These are phyloP conservation scores for Corythoichthys haematopterus DNA, from an alignment of 2,113 vertebrate species.

Conservation along the genomic window DNA sequence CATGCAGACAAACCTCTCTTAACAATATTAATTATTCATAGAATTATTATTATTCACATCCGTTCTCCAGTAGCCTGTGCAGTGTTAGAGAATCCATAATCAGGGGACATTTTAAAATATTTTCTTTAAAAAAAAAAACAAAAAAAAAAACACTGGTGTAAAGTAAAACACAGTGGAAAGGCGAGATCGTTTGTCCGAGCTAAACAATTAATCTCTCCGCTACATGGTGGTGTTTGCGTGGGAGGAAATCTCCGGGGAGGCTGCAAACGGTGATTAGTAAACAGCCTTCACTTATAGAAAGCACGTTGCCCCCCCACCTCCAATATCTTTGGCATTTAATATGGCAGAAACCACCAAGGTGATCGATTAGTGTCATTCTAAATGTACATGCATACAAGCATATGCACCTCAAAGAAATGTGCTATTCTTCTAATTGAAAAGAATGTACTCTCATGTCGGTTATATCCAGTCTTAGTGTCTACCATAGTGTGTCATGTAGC, in stretches of 20 bases:
- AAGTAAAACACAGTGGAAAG: neutral
- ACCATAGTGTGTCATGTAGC: neutral
- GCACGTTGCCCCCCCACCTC: neutral
- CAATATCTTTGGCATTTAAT: neutral
- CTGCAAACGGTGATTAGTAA: conserved; percentile 55
- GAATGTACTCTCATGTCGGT: neutral
- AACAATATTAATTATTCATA: conserved; percentile 6
- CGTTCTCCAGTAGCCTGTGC: neutral
- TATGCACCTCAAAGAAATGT: neutral
- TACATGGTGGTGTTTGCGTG: conserved; percentile 45
- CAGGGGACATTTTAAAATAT: neutral
- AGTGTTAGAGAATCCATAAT: neutral
- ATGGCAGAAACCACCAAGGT: neutral
- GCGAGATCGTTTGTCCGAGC: conserved; percentile 18
- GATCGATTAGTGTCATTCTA: conserved; percentile 12
- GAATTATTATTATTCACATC: neutral
- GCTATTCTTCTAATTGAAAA: neutral
- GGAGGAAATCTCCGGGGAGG: conserved; percentile 48
- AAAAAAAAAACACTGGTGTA: neutral
- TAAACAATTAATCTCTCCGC: conserved; percentile 46
- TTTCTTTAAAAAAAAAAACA: neutral
- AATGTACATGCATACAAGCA: neutral
- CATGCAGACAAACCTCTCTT: conserved; percentile 8
- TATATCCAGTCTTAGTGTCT: neutral
- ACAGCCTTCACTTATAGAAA: conserved; percentile 46